Evolutionary conservation across 2,797 vertebrate species (phyloP), one percentile per base, ranked within the genome.

Genomic region (Tauraco hartlaubi): DNA sequence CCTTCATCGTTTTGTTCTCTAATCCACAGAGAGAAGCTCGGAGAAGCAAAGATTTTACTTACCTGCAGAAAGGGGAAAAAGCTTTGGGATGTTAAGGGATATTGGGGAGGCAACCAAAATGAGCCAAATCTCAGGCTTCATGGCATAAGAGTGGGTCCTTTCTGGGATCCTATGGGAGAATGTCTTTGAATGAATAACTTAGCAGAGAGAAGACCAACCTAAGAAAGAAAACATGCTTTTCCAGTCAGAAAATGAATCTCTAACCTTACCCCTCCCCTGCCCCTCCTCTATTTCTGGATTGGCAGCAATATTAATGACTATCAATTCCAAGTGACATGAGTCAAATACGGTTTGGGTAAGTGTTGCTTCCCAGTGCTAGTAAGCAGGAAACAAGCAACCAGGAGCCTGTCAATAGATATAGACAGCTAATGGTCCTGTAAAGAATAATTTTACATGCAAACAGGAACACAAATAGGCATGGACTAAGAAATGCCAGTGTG

Each of bases 221-320:
- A 51, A 54, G 46, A 67, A 9, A 56, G 28, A 83, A 88, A 88
- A 63, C 13, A 19, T 2, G 1, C 6, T 55, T 78, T 81, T 86
- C 12, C 22, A 77, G 52, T 48, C 12, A 55, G 52, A 80, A 83
- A 80, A 77, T 54, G 16, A 81, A 43, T 8, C 2, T 37, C 15
- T 48, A 63, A 12, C 2, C 9, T 3, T 18, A 10, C 16, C 3
- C 14, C 56, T 15, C 17, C 9, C 9, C 7, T 2, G 0, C 7
- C 4, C 3, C 17, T 6, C 14, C 16, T 41, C 13, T 55, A 3
- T 58, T 81, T 77, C 61, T 89, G 52, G 9, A 33, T 37, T 61
- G 51, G 23, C 23, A 93, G 31, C 31, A 76, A 12, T 56, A 33
- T 62, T 37, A 66, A 48, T 22, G 48, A 41, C 35, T n/a, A n/a